A percentile compares a stretch with the other conserved stretches of the same genome.
These are phyloP conservation scores for Rafetus swinhoei DNA, from an alignment of 2,113 vertebrate species.

Conservation along the genomic window DNA sequence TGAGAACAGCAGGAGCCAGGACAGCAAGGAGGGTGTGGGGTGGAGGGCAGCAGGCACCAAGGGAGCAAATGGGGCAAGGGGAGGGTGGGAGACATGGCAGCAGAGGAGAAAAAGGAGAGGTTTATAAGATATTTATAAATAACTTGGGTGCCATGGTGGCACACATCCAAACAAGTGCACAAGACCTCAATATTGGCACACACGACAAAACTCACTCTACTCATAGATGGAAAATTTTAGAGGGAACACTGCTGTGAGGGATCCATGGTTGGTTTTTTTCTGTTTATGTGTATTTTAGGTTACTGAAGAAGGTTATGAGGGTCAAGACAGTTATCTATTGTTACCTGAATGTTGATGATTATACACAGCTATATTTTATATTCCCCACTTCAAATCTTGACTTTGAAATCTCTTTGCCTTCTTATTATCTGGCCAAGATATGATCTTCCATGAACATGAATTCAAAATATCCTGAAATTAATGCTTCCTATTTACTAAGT, in stretches of 20 bases:
- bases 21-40: too few species aligned
- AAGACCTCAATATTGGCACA: too few species aligned
- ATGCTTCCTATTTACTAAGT: neutral
- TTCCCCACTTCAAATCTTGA: neutral
- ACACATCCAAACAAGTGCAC: too few species aligned
- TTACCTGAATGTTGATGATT: neutral
- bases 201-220: too few species aligned
- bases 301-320: neutral
- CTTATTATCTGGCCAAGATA: neutral
- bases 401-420: neutral
- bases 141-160: too few species aligned
- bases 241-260: neutral
- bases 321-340: neutral
- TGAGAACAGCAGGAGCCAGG: too few species aligned
- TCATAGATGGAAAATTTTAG: too few species aligned
- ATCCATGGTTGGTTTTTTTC: neutral
- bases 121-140: too few species aligned
- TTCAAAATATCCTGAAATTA: neutral
- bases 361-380: fast-evolving
- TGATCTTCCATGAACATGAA: neutral
- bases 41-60: too few species aligned
- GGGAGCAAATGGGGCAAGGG: too few species aligned
- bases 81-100: too few species aligned
- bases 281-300: neutral
- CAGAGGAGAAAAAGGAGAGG: too few species aligned